phyloP scores from a whole-genome alignment of 2,888 invertebrate genomes.

The Thumatha senex region DNA sequence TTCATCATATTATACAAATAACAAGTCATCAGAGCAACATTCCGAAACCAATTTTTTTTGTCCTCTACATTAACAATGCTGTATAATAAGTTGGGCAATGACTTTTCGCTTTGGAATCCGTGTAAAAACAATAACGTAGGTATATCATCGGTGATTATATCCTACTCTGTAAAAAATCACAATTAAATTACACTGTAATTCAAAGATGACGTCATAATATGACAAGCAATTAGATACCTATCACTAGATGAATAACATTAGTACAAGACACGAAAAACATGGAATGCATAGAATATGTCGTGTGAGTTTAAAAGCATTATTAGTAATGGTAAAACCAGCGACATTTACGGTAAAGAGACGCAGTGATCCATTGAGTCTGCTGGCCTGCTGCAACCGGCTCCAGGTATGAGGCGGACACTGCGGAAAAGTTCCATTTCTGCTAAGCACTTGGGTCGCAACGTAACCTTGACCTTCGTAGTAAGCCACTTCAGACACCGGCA shows the following conservation, averaged over 20 bases:
- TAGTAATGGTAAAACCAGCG: slow-evolving; percentile 23
- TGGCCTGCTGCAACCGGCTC: slow-evolving; percentile 74
- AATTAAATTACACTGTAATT: slow-evolving; percentile 49
- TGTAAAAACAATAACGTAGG: slow-evolving; percentile 63
- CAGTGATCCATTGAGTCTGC: slow-evolving; percentile 68
- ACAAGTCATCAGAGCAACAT: slow-evolving; percentile 76
- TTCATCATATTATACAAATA: slow-evolving; percentile 71
- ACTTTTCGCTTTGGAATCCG: slow-evolving; percentile 77
- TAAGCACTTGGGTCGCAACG: slow-evolving; percentile 76
- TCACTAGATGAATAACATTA: too few relatives aligned
- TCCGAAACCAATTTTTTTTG: slow-evolving; percentile 68
- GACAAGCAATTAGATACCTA: neutral
- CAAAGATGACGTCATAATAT: slow-evolving; percentile 29
- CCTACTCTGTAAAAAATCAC: slow-evolving; percentile 62
- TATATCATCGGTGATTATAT: slow-evolving; percentile 39
- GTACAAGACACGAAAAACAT: too few relatives aligned
- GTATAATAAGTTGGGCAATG: slow-evolving; percentile 61
- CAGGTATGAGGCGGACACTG: slow-evolving; percentile 79
- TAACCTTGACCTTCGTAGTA: slow-evolving; percentile 79
- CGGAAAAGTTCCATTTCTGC: slow-evolving; percentile 79
- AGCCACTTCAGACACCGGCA: slow-evolving; percentile 79
- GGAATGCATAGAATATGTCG: too few relatives aligned
- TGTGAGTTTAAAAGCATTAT: too few relatives aligned
- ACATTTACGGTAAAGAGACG: slow-evolving; percentile 72
- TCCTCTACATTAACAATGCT: slow-evolving; percentile 58